Conservation (phyloP, 2,888 invertebrate genomes). For the Notodromas monacha region DNA sequence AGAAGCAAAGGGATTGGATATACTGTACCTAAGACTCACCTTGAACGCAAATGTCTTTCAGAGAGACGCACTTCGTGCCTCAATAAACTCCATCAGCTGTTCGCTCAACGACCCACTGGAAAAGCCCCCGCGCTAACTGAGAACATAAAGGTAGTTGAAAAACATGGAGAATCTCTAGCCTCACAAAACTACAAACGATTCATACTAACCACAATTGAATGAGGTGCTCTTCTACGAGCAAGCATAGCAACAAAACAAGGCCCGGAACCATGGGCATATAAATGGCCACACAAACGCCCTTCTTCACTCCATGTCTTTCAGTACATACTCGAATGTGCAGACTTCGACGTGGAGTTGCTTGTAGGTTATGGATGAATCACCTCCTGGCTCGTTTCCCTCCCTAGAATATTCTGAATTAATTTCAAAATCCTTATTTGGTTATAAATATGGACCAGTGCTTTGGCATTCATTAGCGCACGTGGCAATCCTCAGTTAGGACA, state of each 20-base stretch:
- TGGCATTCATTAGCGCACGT: too few relatives aligned
- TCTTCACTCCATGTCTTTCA: constrained; percentile 46
- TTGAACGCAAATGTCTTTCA: constrained; percentile 65
- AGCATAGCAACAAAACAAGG: constrained; percentile 65
- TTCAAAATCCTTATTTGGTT: too few relatives aligned
- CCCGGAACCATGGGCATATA: constrained; percentile 99
- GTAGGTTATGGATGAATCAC: constrained; percentile 60
- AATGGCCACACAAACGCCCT: constrained; percentile 75
- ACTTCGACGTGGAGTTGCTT: constrained; percentile 51
- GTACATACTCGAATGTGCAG: constrained; percentile 62
- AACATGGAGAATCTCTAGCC: background rate
- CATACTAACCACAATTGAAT: constrained; percentile 67
- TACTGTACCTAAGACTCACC: too few relatives aligned
- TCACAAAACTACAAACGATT: background rate
- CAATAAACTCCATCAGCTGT: constrained; percentile 85
- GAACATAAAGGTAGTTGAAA: constrained; percentile 10
- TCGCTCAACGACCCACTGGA: constrained; percentile 76
- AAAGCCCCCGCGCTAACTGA: constrained; percentile 80
- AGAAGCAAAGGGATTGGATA: too few relatives aligned
- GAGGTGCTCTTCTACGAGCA: constrained; percentile 74
- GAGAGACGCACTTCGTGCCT: constrained; percentile 53
- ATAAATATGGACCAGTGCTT: too few relatives aligned
- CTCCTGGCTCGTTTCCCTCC: constrained; percentile 91
- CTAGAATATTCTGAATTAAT: too few relatives aligned
- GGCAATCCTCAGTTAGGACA: too few relatives aligned